Base-by-base conservation (phyloP, 2,888 invertebrate species). In the Campoletis raptor region DNA sequence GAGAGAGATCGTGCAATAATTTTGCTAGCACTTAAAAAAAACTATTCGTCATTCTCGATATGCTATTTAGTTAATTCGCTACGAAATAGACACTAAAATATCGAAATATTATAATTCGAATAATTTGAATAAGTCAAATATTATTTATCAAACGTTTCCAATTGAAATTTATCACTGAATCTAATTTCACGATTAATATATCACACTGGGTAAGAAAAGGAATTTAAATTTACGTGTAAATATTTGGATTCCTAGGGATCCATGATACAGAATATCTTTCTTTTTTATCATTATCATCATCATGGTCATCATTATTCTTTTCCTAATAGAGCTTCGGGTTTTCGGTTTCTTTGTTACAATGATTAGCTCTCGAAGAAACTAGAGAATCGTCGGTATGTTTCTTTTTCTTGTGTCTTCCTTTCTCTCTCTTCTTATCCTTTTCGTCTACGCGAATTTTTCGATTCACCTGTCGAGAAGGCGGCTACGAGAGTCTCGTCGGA, bases 401-500 rank as follows among this genome's bases (percentile, higher is more conserved):
- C 54, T 77, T 64, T 52, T 76, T 76, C 30, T 76, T 24, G 21
- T 57, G 21, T 24, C 67, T 80, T 69, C 2, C 70, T 76, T 76
- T 21, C n/a, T 40, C 24, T 88, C 86, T 88, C 67, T 45, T 72
- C 88, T 87, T 87, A 85, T 87, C 86, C 80, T 86, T 89, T 87
- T 89, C 81, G 85, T 70, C 87, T 87, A 79, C 89, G 89, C 85
- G 90, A 90, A 87, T 92, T 90, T 91, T 90, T 89, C 90, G 91
- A 90, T 92, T 93, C 93, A 93, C 93, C 93, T 93, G 93, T 91
- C 92, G 89, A 91, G 79, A 74, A 82, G 81, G 81, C 74, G 82
- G 69, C 86, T 67, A 61, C 77, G 86, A 84, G 69, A 69, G 69
- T 73, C 42, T 74, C 89, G 90, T 91, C 87, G 87, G 87, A 87